Base-by-base conservation (phyloP, 2,888 invertebrate genomes). In the Pegoplata infirma region DNA sequence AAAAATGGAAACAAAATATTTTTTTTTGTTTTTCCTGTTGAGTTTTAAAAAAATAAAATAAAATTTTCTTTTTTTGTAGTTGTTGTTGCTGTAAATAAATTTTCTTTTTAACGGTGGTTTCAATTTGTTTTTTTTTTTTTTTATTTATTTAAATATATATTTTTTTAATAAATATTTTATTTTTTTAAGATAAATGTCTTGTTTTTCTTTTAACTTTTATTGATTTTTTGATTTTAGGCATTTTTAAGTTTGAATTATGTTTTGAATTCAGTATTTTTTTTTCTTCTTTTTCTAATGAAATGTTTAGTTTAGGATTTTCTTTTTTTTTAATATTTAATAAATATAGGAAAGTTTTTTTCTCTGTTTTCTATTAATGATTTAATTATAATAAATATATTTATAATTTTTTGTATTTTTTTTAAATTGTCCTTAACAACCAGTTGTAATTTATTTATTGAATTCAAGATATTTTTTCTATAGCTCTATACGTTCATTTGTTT, bases 401-500 rank as follows among this genome's bases (percentile, higher is more conserved):
- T 55, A 6, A 6, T n/a, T 40, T 8, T 25, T 25, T 32, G 16
- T 55, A 6, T 17, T 67, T 23, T 19, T 28, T 56, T 16, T 67
- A 59, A 74, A 79, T 79, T 79, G 71, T 75, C 71, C 61, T 66
- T 71, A 75, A 79, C 71, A 79, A 79, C 69, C 66, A 44, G 55
- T 79, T 46, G 66, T 79, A 64, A 17, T 68, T 61, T 61, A 63
- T 56, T 73, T 73, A 56, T 73, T 73, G 64, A 64, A 64, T 73
- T 64, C 23, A 36, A 49, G 14, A 47, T 23, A 40, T 6, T 36
- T 64, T 63, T 49, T 67, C 17, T 46, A 32, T 56, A 72, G 32
- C 55, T 64, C 23, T 63, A 40, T 14, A 59, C n/a, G 14, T 51
- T 51, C 28, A 12, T n/a, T n/a, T n/a, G n/a, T 19, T 47, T 5